Base-by-base conservation (phyloP, 2,888 invertebrate genomes). In the Temnothorax rugatulus region DNA sequence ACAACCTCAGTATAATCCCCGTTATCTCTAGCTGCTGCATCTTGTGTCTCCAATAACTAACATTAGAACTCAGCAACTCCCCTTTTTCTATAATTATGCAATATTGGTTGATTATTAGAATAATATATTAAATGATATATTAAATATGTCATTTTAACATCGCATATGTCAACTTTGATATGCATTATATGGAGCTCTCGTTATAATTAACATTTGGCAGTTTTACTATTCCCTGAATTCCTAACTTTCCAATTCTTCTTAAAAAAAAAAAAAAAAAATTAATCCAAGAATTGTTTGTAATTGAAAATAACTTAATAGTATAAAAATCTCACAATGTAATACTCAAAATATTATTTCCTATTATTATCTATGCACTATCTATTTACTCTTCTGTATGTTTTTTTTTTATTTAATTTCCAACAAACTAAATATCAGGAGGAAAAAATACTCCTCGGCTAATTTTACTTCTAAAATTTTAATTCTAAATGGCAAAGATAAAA, bases 1-100 rank as follows among this genome's bases (percentile, higher is more conserved):
- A 90, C 11, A 90, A 54, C 59, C 79, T 84, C 11, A 85, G 68
- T 29, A 86, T 25, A 18, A 86, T 83, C 47, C 64, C 25, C 29
- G 25, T 66, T 54, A 84, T 7, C 38, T 79, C 71, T 25, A 83
- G 25, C 50, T 75, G 87, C 73, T 82, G 84, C 90, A 90, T 90
- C 38, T 84, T 88, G 18, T 18, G 9, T 25, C 8, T 81, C 4
- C n/a, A 11, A n/a, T 77, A 52, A 54, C 8, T 82, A 50, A 77
- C 63, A 74, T 74, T 38, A 81, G 29, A 77, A 38, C 4, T 2
- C 15, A 11, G 25, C 25, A 0, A 59, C 21, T 71, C 18, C 47
- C 13, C n/a, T 81, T 34, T 59, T 25, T 15, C 79, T 81, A 13
- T 3, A 73, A 81, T 71, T 25, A 11, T 64, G 2, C 8, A 63